Percentiles rank a stretch among this genome's conserved stretches.
Conservation (phyloP, 2,797 vertebrate genomes). For the Hylomyscus alleni region DNA sequence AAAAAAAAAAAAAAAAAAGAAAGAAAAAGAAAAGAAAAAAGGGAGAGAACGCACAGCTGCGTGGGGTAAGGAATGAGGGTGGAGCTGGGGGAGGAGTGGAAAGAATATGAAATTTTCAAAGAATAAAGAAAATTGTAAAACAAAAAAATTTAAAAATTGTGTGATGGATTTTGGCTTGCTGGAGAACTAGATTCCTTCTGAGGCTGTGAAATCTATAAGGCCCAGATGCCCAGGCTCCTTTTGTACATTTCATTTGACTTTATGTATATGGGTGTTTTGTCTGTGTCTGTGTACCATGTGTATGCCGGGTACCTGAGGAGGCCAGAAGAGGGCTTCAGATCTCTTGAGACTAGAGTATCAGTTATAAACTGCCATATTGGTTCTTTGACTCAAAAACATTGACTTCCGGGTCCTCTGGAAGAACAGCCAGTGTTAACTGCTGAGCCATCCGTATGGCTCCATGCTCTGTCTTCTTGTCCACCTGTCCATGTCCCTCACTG, state of each 20-base stretch:
- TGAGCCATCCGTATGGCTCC: background rate
- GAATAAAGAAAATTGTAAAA: background rate
- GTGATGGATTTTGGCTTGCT: conserved; percentile 3
- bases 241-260: background rate
- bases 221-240: background rate
- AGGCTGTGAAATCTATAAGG: conserved; percentile 1
- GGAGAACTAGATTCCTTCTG: conserved; percentile 1
- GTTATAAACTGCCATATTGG: background rate
- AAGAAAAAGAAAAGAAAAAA: no score
- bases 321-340: background rate
- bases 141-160: background rate
- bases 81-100: background rate
- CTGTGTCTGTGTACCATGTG: background rate
- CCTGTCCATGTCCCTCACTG: background rate
- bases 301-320: background rate
- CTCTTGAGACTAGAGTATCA: background rate
- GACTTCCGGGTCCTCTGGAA: background rate
- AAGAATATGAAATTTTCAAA: background rate
- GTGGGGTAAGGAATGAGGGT: background rate
- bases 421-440: background rate
- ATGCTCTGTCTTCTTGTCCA: background rate
- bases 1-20: no score
- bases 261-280: background rate
- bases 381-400: background rate
- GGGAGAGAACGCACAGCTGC: background rate